phyloP scores from a whole-genome alignment of 53 echinoderm and acorn worm species.

The Patiria pectinifera region DNA sequence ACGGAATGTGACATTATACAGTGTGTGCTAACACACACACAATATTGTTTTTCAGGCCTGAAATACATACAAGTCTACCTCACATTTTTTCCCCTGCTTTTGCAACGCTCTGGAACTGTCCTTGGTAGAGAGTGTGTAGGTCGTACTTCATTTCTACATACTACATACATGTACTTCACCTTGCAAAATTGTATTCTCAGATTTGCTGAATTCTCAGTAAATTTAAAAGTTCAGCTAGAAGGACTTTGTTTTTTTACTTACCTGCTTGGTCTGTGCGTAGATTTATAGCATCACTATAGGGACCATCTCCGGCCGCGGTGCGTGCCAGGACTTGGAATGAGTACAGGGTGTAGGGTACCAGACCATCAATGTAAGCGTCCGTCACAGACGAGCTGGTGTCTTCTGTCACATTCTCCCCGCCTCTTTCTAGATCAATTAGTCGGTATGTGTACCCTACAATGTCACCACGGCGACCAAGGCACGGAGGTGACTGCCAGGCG shows the following conservation, averaged over 20 bases:
- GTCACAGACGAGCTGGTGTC: not conserved
- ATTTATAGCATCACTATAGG: constrained; percentile 24
- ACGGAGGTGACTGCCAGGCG: constrained; percentile 46
- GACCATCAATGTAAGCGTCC: not conserved
- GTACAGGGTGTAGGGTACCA: constrained; percentile 70
- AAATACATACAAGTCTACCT: too few species aligned
- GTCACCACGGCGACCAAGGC: constrained; percentile 37
- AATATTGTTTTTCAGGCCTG: too few species aligned
- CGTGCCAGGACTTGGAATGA: constrained; percentile 65
- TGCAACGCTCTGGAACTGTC: too few species aligned
- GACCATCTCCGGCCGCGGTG: constrained; percentile 48
- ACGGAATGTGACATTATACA: too few species aligned
- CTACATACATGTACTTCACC: too few species aligned
- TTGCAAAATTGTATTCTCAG: too few species aligned
- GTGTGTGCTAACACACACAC: too few species aligned
- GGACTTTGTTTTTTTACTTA: constrained; percentile 27
- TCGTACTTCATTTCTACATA: too few species aligned
- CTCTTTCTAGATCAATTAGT: constrained; percentile 16
- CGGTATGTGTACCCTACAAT: constrained; percentile 56
- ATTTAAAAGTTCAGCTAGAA: not conserved
- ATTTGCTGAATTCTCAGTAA: too few species aligned
- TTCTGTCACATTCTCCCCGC: not conserved
- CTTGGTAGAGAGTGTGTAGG: too few species aligned
- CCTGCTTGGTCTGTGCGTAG: constrained; percentile 67
- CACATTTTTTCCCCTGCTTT: too few species aligned